Conservation (phyloP, 2,888 invertebrate genomes). For the Achlya flavicornis region DNA sequence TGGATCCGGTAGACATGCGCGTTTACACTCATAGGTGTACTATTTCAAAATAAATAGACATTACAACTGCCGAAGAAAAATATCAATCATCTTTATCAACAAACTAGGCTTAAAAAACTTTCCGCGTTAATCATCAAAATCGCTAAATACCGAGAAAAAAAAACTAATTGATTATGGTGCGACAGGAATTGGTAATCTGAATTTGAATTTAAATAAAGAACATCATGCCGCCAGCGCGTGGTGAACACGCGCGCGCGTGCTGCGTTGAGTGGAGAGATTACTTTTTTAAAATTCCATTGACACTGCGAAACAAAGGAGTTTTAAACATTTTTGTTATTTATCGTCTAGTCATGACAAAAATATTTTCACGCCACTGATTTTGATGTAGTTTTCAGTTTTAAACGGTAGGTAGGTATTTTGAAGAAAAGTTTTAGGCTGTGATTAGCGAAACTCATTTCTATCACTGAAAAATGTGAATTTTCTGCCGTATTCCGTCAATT, state of each 20-base stretch:
- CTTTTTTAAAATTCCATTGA: not conserved
- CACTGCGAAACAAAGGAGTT: not conserved
- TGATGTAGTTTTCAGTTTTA: too few species aligned
- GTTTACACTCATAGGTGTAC: too few species aligned
- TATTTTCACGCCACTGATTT: too few species aligned
- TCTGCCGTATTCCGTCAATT: too few species aligned
- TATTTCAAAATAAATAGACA: too few species aligned
- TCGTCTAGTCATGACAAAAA: too few species aligned
- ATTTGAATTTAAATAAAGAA: conserved; percentile 14
- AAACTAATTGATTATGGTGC: not conserved
- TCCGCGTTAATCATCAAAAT: not conserved
- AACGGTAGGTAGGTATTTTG: too few species aligned
- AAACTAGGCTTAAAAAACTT: not conserved
- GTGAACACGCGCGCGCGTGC: conserved; percentile 16
- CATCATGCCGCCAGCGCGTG: conserved; percentile 19
- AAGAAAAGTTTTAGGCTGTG: too few species aligned
- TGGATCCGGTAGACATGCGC: too few species aligned
- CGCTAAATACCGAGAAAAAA: not conserved
- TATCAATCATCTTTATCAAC: not conserved
- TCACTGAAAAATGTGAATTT: too few species aligned
- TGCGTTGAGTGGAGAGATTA: not conserved
- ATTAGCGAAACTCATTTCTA: too few species aligned
- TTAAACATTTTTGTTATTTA: not conserved
- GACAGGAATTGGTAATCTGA: conserved; percentile 9
- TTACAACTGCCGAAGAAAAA: too few species aligned